Evolutionary conservation across 1,140 invertebrate genomes (phyloP).

Genomic region (Tetramorium simillimum): DNA sequence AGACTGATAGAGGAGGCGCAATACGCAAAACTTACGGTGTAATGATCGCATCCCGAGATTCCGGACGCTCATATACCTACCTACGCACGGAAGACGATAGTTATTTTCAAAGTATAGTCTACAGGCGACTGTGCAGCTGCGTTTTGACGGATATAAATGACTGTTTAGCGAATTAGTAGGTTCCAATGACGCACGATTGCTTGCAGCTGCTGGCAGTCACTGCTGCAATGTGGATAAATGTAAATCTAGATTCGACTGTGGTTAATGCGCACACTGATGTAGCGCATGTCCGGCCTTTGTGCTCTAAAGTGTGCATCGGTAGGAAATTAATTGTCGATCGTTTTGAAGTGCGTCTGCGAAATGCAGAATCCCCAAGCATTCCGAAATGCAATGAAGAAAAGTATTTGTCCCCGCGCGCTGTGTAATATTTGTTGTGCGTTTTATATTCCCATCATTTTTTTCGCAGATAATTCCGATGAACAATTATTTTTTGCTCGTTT

Average conservation of each 20-base stretch:
- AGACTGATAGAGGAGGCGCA: constrained; percentile 52
- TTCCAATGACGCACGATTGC: constrained; percentile 50
- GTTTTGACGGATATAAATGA: constrained; percentile 66
- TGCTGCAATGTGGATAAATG: constrained; percentile 47
- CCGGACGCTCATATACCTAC: constrained; percentile 5
- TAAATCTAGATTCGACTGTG: constrained; percentile 58
- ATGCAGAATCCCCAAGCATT: neutral
- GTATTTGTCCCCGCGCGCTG: neutral
- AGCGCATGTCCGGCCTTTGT: constrained; percentile 4
- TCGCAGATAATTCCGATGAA: neutral
- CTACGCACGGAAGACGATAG: constrained; percentile 40
- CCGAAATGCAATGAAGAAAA: neutral
- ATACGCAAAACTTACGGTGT: constrained; percentile 59
- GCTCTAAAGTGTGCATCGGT: neutral
- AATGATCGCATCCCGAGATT: constrained; percentile 63
- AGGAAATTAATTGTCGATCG: constrained; percentile 34
- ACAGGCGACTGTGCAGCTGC: constrained; percentile 53
- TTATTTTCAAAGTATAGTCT: constrained; percentile 54
- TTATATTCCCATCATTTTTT: neutral
- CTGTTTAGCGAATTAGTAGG: constrained; percentile 59
- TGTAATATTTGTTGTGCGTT: neutral
- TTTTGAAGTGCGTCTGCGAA: neutral
- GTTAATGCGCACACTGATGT: neutral
- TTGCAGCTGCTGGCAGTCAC: constrained; percentile 26
- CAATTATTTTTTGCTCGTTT: constrained; percentile 31